Evolutionary conservation across 2,797 vertebrate species (phyloP), one percentile per base, ranked within the genome.

Genomic region (Loris lydekkerianus): DNA sequence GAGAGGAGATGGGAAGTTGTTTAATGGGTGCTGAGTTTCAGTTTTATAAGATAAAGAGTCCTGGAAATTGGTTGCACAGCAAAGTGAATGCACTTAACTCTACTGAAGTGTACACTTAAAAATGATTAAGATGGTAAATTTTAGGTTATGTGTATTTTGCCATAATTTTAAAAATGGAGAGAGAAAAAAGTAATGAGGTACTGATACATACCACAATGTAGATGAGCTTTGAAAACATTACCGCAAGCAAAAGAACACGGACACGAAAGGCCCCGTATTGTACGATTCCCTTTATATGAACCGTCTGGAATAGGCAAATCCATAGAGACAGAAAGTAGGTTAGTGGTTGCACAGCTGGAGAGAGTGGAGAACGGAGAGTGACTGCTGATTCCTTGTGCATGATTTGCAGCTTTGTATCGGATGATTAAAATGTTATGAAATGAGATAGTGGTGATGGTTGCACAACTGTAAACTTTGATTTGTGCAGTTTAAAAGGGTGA

Each of bases 351-450:
- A 13, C 11, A 49, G 76, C 37, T 34, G n/a, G 73, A 88, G 37
- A 53, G 25, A 43, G 31, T 25, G 5, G 63, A 5, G 9, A 40
- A 60, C 1, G 58, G 34, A 67, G 29, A 83, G 6, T 10, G 49
- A 46, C 7, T 43, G 21, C 46, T 56, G 56, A 46, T 53, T 53
- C 49, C 49, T 53, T 53, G 5, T 11, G 29, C 49, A 77, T 4
- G 49, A 15, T 17, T 15, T 53, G 67, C 20, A 29, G 27, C 31
- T 90, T 81, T 29, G 53, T 84, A 81, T 67, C 20, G 78, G 83
- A 87, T 82, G 56, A 58, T 92, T 86, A 72, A 92, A 87, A 90
- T 65, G 37, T 10, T 76, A 65, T 43, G 10, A 61, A 67, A 89
- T 77, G 63, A 89, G 43, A 49, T 31, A 89, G 63, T 17, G 43